phyloP scores from a whole-genome alignment of 2,888 invertebrate species.

The Parelbella ahira region DNA sequence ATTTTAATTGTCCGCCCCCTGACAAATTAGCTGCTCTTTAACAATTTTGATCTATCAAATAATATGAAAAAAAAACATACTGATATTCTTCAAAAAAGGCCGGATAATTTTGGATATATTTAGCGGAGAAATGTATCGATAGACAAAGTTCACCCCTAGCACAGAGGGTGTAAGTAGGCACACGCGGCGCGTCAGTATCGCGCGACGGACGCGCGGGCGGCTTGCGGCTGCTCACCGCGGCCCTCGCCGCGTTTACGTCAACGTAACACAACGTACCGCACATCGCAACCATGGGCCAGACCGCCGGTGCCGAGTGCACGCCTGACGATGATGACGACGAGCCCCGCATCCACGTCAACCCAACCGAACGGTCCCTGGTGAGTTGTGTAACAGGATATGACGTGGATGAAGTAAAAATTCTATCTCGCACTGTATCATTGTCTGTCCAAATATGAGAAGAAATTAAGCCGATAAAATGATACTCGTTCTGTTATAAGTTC shows the following conservation, averaged over 20 bases:
- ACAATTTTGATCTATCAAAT: too few relatives aligned
- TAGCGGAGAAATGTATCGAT: slow-evolving; percentile 30
- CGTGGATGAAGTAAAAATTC: background rate
- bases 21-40: too few relatives aligned
- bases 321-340: slow-evolving; percentile 75
- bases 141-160: slow-evolving; percentile 42
- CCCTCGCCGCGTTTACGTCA: slow-evolving; percentile 52
- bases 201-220: slow-evolving; percentile 71
- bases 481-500: too few relatives aligned
- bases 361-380: slow-evolving; percentile 77
- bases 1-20: too few relatives aligned
- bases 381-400: slow-evolving; percentile 37
- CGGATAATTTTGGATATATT: too few relatives aligned
- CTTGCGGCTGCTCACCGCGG: slow-evolving; percentile 73
- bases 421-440: background rate
- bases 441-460: too few relatives aligned
- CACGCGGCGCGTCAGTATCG: slow-evolving; percentile 62
- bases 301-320: slow-evolving; percentile 75
- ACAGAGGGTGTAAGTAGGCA: slow-evolving; percentile 44
- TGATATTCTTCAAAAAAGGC: too few relatives aligned
- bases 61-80: too few relatives aligned
- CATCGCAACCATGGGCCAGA: slow-evolving; percentile 76
- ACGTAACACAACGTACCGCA: slow-evolving; percentile 25
- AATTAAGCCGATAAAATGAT: too few relatives aligned
- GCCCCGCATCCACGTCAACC: slow-evolving; percentile 74